Evolutionary conservation across 1,140 invertebrate genomes (phyloP).

Genomic region (Zeugodacus cucurbitae): DNA sequence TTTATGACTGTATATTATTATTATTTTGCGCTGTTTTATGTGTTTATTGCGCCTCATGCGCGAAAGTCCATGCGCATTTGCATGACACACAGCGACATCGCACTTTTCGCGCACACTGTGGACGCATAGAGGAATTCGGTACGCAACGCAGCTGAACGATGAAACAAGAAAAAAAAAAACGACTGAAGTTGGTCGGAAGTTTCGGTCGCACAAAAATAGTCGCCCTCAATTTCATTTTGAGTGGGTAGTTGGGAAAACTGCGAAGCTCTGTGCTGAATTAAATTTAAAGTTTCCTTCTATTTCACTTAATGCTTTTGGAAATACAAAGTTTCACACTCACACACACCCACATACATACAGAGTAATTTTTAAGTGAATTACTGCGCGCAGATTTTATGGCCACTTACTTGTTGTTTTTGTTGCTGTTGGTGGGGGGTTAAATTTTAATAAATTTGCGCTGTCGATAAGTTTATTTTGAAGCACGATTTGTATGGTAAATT

Average conservation of each 20-base stretch:
- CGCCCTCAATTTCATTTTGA: background rate
- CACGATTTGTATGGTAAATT: background rate
- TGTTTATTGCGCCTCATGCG: background rate
- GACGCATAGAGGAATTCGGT: background rate
- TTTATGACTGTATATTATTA: constrained; percentile 32
- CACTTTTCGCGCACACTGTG: background rate
- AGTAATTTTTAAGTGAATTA: background rate
- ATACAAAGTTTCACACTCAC: background rate
- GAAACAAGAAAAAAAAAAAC: no score
- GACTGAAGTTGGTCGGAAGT: background rate
- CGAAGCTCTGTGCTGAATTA: background rate
- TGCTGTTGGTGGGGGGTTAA: background rate
- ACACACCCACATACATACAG: background rate
- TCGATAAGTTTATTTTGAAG: background rate
- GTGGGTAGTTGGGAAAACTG: background rate
- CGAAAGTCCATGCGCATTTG: background rate
- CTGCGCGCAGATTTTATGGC: background rate
- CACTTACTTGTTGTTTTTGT: background rate
- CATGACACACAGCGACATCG: background rate
- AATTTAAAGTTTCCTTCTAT: background rate
- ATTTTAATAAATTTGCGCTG: background rate
- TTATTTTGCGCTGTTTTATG: constrained; percentile 17
- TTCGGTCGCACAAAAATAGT: background rate
- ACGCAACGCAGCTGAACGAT: no score
- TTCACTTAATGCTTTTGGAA: background rate